These are phyloP conservation scores for Zaprionus lachaisei DNA, from an alignment of 1,140 invertebrate species.

Conservation along the genomic window DNA sequence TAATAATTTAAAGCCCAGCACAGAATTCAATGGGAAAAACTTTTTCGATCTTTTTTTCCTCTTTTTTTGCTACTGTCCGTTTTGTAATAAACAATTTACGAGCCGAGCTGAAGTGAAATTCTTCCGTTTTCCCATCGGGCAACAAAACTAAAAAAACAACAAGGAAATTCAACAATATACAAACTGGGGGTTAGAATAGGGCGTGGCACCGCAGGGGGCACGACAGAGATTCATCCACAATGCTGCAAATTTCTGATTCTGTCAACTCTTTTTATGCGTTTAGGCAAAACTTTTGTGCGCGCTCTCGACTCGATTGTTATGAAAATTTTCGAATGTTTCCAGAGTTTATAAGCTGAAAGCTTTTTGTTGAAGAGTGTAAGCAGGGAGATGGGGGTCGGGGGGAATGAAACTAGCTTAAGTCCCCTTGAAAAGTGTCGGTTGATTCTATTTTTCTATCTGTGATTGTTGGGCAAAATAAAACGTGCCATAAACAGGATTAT, in stretches of 20 bases:
- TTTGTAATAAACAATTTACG: conserved; percentile 46
- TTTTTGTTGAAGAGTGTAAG: not conserved
- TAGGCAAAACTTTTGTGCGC: not conserved
- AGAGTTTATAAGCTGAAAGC: conserved; percentile 5
- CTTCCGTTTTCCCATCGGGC: conserved; percentile 15
- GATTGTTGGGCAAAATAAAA: not conserved
- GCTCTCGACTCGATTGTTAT: conserved; percentile 2
- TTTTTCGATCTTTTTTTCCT: not conserved
- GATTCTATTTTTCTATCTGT: not conserved
- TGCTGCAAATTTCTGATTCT: conserved; percentile 1
- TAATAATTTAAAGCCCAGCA: conserved; percentile 27
- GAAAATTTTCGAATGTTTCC: not conserved
- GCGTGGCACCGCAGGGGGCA: not conserved
- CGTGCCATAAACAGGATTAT: not conserved
- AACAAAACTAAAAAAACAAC: conserved; percentile 10
- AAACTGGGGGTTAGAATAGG: not conserved
- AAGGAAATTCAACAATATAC: conserved; percentile 1
- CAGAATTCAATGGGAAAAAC: conserved; percentile 21
- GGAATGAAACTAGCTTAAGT: not conserved
- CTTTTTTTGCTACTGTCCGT: conserved; percentile 2
- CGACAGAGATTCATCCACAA: not conserved
- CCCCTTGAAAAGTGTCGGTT: not conserved
- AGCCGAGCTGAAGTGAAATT: conserved; percentile 24
- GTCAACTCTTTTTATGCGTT: conserved; percentile 9
- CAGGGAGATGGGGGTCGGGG: not conserved